Evolutionary conservation across 2,888 invertebrate species (phyloP).

Genomic region (Xestia ashworthii): DNA sequence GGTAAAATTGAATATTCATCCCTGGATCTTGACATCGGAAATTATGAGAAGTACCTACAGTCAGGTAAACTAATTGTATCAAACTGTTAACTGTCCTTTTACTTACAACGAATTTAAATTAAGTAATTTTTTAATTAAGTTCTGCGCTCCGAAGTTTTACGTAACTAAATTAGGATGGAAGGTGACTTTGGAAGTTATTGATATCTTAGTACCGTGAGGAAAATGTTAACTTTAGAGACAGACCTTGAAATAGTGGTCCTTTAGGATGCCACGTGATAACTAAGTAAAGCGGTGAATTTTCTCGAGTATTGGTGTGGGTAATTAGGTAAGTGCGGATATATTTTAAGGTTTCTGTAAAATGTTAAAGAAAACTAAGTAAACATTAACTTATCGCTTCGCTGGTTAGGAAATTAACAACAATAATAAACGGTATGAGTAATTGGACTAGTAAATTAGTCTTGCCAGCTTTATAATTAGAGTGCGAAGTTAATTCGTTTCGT

Average conservation of each 20-base stretch:
- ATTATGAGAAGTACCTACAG: constrained; percentile 34
- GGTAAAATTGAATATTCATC: constrained; percentile 67
- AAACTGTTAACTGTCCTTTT: constrained; percentile 59
- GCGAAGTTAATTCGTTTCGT: not conserved
- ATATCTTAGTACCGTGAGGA: constrained; percentile 24
- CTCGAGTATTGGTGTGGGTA: not conserved
- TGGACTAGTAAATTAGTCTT: not conserved
- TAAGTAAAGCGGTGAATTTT: not conserved
- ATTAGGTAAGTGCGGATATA: not conserved
- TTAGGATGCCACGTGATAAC: not conserved
- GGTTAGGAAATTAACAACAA: not conserved
- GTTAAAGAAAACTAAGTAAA: not conserved
- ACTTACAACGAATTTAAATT: constrained; percentile 59
- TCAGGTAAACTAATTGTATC: constrained; percentile 64
- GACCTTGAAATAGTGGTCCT: not conserved
- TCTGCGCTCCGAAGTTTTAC: constrained; percentile 49
- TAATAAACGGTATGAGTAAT: not conserved
- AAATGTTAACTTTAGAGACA: constrained; percentile 32
- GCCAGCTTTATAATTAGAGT: not conserved
- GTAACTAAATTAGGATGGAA: constrained; percentile 58
- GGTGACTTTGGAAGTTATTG: constrained; percentile 48
- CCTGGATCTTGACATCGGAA: constrained; percentile 30
- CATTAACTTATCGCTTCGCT: not conserved
- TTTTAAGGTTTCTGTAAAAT: not conserved
- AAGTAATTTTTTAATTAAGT: constrained; percentile 68